Evolutionary conservation across 2,113 vertebrate genomes (phyloP), one percentile per base, ranked within the genome.

Genomic region (Archilochus colubris): DNA sequence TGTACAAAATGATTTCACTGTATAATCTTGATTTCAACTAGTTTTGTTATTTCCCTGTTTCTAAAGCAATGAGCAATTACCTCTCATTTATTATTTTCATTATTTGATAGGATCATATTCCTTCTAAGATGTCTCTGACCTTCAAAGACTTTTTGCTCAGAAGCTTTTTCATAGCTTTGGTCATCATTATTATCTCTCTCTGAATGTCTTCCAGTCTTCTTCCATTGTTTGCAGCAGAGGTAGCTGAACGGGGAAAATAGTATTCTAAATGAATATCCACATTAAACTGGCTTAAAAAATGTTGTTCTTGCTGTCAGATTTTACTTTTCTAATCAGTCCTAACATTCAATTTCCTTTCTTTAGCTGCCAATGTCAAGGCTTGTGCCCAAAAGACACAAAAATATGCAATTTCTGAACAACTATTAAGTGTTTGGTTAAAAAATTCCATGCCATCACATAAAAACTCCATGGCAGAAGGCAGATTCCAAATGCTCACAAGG

Each of bases 371-470:
- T 76, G 40, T 80, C 27, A 43, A 83, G 59, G 46, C 9, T 54
- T 43, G 14, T 84, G 33, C 44, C 48, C 27, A 55, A 58, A 81
- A 68, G 16, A 67, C 36, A 80, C 48, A 50, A 76, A 70, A 80
- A 83, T 62, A 54, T 27, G 15, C 44, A 82, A 30, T 73, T 86
- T 84, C 30, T 83, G 30, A 48, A 50, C 68, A 89, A 10, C 20
- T 50, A 72, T 63, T n/a, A 87, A 92, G 58, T 76, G 27, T 67
- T 80, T 86, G 15, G 22, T 89, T 76, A 76, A 95, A 95, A 55
- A 6, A 58, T 62, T 76, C 43, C 36, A 83, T 86, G 82, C 36
- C 54, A 76, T 72, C 58, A 59, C 40, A 33, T 54, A 79, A 79
- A 91, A 75, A 25, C 23, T 59, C 23, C 23, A 3, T 54, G 48